Evolutionary conservation across 2,113 vertebrate species (phyloP).

Genomic region (Propithecus coquereli): DNA sequence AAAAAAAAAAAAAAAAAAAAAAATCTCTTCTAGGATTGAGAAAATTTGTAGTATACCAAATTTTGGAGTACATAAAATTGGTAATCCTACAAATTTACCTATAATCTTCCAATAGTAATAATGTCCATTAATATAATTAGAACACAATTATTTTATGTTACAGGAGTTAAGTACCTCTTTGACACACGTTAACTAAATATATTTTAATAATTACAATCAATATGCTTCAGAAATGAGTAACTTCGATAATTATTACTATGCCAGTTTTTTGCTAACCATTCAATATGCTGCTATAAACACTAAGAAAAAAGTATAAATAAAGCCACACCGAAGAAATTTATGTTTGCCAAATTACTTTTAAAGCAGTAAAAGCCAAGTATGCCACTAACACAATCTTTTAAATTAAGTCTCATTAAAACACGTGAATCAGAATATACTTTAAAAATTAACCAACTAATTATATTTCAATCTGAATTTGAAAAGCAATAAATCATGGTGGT

Average conservation of each 20-base stretch:
- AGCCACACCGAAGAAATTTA: conserved; percentile 12
- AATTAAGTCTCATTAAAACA: conserved; percentile 8
- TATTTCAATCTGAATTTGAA: conserved; percentile 21
- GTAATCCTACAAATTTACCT: not conserved
- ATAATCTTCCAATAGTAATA: conserved; percentile 13
- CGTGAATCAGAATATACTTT: conserved; percentile 20
- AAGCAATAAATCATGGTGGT: not conserved
- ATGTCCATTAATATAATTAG: not conserved
- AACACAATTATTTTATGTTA: not conserved
- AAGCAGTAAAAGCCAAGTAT: conserved; percentile 1
- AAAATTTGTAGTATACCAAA: not conserved
- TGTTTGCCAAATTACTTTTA: not conserved
- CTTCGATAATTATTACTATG: not conserved
- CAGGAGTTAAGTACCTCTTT: not conserved
- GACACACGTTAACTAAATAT: not conserved
- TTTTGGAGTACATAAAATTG: not conserved
- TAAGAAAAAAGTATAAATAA: conserved; percentile 3
- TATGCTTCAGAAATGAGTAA: not conserved
- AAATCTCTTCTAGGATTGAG: not conserved
- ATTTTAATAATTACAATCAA: conserved; percentile 11
- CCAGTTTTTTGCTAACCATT: conserved; percentile 10
- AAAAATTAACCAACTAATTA: conserved; percentile 4
- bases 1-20: too few relatives aligned
- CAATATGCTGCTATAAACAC: not conserved
- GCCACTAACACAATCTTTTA: not conserved